Evolutionary conservation across 2,113 vertebrate genomes (phyloP), one percentile per base, ranked within the genome.

Genomic region (Lagenorhynchus albirostris): DNA sequence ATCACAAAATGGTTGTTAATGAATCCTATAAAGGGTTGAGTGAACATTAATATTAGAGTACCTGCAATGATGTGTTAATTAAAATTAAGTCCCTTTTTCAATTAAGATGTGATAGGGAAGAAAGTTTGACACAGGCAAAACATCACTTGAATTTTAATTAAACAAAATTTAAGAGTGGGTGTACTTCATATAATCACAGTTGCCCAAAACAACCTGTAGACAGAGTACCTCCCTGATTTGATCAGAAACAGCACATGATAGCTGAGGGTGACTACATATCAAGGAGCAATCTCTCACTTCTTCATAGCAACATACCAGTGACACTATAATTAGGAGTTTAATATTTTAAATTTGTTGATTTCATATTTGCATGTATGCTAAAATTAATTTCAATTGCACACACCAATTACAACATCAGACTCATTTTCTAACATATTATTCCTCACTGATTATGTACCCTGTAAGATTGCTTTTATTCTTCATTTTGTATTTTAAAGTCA

Each of bases 381-480:
- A 99, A 98, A 99, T 99, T 99, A 99, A 99, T 99, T 99, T 98
- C 99, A 99, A 98, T 98, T 99, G 97, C 97, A 96, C 97, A 98
- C 96, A 98, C 98, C 98, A 99, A 98, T 99, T 99, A 99, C 97
- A 98, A 98, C 98, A 98, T 98, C 98, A 98, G 98, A 97, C 97
- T 98, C 98, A 98, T 99, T 98, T 98, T 98, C 98, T 93, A 98
- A 98, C 97, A 93, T 98, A 98, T 98, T 99, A 99, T 99, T 98
- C 98, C 98, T 98, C 31, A 10, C 98, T 98, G 98, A 99, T 99
- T 99, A 98, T 90, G 96, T 98, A 98, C 98, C 98, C 98, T 98
- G 94, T 95, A 98, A 98, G 97, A 99, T 98, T 98, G 98, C 98
- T 98, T 98, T 98, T 98, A 99, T 99, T 98, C 99, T 98, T 99